phyloP scores from a whole-genome alignment of 1,140 invertebrate genomes.

The Eriocheir sinensis region DNA sequence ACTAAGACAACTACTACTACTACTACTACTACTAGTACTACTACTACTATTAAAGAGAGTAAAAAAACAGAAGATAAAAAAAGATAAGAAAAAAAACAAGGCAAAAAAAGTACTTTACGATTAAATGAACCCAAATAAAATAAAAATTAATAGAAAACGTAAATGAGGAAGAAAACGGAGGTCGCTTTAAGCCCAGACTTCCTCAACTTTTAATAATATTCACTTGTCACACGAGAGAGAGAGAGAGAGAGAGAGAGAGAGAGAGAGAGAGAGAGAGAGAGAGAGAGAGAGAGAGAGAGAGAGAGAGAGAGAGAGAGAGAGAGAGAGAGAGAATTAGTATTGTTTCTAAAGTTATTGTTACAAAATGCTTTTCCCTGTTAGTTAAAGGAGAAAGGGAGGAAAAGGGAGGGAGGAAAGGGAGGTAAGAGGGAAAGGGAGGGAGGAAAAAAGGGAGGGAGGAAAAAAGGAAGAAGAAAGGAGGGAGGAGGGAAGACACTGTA shows the following conservation, averaged over 20 bases:
- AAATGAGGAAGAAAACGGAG: no score
- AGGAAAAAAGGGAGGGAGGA: neutral
- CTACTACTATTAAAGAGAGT: no score
- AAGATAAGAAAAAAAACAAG: no score
- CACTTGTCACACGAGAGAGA: neutral
- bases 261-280: conserved; percentile 22
- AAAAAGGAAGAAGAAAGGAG: neutral
- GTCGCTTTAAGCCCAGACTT: no score
- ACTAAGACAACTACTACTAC: no score
- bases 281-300: conserved; percentile 22
- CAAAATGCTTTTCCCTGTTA: neutral
- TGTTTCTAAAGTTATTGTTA: neutral
- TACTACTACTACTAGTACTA: no score
- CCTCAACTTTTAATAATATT: no score
- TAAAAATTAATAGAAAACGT: no score
- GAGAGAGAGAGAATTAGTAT: conserved; percentile 13
- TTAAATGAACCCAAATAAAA: no score
- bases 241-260: conserved; percentile 15
- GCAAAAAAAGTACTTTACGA: no score
- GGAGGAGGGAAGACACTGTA: neutral
- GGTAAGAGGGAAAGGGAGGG: no score
- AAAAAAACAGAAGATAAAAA: no score
- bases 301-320: conserved; percentile 22
- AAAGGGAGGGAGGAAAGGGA: neutral
- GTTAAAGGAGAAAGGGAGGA: neutral